Evolutionary conservation across 1,140 invertebrate species (phyloP).

Genomic region (Calephelis nemesis): DNA sequence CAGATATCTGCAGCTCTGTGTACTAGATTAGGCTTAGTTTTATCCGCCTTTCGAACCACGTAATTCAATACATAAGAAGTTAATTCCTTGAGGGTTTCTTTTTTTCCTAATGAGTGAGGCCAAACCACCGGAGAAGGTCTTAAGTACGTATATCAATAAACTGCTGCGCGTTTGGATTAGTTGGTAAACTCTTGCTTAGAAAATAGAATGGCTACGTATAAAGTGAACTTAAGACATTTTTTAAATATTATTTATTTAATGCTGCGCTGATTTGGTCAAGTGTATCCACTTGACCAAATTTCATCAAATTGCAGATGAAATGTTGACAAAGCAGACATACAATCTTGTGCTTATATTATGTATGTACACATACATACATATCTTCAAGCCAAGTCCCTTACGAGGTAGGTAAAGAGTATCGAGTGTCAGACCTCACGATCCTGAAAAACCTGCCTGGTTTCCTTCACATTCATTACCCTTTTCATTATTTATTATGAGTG

Average conservation of each 20-base stretch:
- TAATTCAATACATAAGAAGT: conserved; percentile 17
- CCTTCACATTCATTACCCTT: too few species aligned
- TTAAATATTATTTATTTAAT: neutral
- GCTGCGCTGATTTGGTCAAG: neutral
- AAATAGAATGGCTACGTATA: conserved; percentile 19
- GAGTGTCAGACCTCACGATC: too few species aligned
- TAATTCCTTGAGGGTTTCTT: conserved; percentile 10
- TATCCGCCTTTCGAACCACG: neutral
- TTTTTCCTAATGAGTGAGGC: conserved; percentile 14
- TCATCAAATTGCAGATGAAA: too few species aligned
- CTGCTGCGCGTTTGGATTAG: conserved; percentile 27
- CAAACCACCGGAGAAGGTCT: conserved; percentile 10
- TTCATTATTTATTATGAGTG: neutral
- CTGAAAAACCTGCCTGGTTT: too few species aligned
- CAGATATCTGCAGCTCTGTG: too few species aligned
- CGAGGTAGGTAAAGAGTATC: too few species aligned
- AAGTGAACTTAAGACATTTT: neutral
- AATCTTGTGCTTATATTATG: too few species aligned
- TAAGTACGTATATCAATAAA: conserved; percentile 31
- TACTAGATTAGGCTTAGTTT: neutral
- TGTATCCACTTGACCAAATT: too few species aligned
- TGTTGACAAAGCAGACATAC: too few species aligned
- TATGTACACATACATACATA: too few species aligned
- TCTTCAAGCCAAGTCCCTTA: too few species aligned
- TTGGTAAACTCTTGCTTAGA: conserved; percentile 28